Percentiles rank a stretch among this genome's conserved stretches.
Conservation (phyloP, 2,797 vertebrate genomes). For the Pempheris klunzingeri region DNA sequence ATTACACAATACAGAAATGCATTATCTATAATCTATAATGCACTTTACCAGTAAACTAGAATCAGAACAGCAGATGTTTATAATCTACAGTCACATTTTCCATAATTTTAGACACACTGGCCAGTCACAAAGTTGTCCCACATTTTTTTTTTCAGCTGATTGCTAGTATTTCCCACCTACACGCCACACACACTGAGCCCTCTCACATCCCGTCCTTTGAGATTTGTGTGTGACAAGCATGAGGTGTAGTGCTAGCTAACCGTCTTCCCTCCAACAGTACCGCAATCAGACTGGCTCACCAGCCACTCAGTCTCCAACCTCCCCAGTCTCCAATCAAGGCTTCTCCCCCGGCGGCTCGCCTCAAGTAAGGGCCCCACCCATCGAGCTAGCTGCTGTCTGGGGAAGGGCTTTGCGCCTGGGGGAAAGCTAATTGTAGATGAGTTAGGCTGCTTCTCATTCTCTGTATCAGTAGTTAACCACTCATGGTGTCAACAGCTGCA, state of each 20-base stretch:
- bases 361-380: constrained; percentile 94
- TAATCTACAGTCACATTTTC: background rate
- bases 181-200: constrained; percentile 11
- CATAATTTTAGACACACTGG: background rate
- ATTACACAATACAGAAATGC: background rate
- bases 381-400: constrained; percentile 79
- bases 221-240: constrained; percentile 82
- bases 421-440: constrained; percentile 72
- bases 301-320: constrained; percentile 99
- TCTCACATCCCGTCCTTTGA: constrained; percentile 42
- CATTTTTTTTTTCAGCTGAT: background rate
- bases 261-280: constrained; percentile 96
- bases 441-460: constrained; percentile 79
- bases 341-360: constrained; percentile 99
- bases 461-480: constrained; percentile 70
- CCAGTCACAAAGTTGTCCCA: background rate
- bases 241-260: constrained; percentile 87
- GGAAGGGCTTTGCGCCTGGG: constrained; percentile 74
- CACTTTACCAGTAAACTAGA: background rate
- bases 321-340: constrained; percentile 99
- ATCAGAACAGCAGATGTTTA: background rate
- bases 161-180: constrained; percentile 21
- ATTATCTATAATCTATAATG: background rate
- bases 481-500: constrained; percentile 71
- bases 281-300: constrained; percentile 98